phyloP scores from a whole-genome alignment of 2,113 vertebrate genomes.

The crab-eating macaque (Macaca fascicularis) region DNA sequence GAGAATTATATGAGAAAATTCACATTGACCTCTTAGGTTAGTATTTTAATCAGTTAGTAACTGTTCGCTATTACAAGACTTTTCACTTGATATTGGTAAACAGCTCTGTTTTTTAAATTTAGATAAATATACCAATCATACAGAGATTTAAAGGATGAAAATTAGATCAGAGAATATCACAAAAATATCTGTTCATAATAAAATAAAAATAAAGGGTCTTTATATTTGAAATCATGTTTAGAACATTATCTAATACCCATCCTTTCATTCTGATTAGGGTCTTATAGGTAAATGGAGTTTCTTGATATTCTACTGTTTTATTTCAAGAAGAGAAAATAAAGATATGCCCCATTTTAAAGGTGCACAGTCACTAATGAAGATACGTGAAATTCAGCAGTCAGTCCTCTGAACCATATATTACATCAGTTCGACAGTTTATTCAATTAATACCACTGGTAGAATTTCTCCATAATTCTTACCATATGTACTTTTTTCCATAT shows the following conservation, averaged over 20 bases:
- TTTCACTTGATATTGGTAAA: not conserved
- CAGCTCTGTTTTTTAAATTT: not conserved
- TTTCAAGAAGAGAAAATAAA: conserved; percentile 24
- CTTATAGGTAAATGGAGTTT: not conserved
- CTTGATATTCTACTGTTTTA: not conserved
- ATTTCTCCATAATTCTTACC: not conserved
- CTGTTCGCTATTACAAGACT: not conserved
- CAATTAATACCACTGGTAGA: not conserved
- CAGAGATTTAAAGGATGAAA: not conserved
- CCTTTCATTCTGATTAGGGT: not conserved
- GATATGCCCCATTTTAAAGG: not conserved
- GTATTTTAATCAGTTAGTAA: not conserved
- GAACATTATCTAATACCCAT: not conserved
- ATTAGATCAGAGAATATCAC: not conserved
- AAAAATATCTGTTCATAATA: not conserved
- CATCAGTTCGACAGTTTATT: not conserved
- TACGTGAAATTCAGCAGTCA: not conserved
- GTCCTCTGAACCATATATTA: not conserved
- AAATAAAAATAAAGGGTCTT: not conserved
- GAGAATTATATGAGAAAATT: conserved; percentile 11
- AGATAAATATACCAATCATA: not conserved
- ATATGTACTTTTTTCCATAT: not conserved
- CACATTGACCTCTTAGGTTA: not conserved
- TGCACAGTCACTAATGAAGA: not conserved
- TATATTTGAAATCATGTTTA: not conserved